phyloP scores from a whole-genome alignment of 2,113 vertebrate genomes.

The Epinephelus lanceolatus region DNA sequence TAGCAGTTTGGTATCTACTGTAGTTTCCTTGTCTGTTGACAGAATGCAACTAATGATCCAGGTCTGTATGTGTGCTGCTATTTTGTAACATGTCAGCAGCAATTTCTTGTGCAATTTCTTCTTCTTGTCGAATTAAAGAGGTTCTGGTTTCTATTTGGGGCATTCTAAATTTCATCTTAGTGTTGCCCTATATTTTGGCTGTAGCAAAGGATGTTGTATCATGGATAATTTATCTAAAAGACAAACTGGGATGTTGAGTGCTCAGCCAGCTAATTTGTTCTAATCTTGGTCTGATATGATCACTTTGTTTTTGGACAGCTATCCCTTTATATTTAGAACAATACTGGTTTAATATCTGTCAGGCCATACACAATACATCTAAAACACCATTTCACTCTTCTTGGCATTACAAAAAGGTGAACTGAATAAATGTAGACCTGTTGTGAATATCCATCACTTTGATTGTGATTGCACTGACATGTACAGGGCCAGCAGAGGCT shows the following conservation, averaged over 20 bases:
- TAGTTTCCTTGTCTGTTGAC: slow-evolving; percentile 31
- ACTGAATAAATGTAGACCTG: not conserved
- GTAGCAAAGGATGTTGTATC: not conserved
- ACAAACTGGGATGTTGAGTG: not conserved
- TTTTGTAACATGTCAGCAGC: slow-evolving; percentile 31
- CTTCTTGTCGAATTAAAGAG: slow-evolving; percentile 1
- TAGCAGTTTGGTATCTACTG: slow-evolving; percentile 24
- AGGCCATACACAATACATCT: not conserved
- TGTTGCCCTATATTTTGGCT: not conserved
- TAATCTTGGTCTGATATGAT: not conserved
- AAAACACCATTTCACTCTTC: not conserved
- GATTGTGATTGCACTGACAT: slow-evolving; percentile 32
- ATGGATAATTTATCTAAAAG: slow-evolving; percentile 1
- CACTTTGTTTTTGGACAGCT: not conserved
- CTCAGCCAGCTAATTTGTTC: not conserved
- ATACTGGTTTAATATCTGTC: not conserved
- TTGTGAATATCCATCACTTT: slow-evolving; percentile 7
- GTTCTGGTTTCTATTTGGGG: slow-evolving; percentile 8
- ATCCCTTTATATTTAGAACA: not conserved
- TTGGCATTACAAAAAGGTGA: not conserved
- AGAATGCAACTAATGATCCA: slow-evolving; percentile 17
- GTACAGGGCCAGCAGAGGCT: slow-evolving; percentile 65
- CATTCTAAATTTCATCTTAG: not conserved
- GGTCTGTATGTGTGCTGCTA: slow-evolving; percentile 12
- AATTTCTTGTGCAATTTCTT: not conserved